These are phyloP conservation scores for Caenorhabditis remanei DNA, from an alignment of 1,140 invertebrate species.

Conservation along the genomic window DNA sequence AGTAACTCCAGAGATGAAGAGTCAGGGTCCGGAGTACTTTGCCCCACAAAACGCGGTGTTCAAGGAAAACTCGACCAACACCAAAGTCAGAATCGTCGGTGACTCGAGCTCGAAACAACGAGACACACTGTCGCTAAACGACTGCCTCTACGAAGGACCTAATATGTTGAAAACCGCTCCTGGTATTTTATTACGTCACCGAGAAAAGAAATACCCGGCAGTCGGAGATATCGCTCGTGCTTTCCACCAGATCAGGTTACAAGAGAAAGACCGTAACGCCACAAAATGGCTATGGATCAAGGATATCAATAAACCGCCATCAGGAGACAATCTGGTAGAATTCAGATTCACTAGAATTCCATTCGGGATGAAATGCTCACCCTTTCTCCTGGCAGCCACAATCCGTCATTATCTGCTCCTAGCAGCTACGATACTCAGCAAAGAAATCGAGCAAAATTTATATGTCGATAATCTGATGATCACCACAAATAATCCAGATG, in stretches of 20 bases:
- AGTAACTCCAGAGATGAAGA: background rate
- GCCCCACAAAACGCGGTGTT: slow-evolving; percentile 79
- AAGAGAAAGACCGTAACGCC: slow-evolving; percentile 61
- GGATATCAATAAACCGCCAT: slow-evolving; percentile 16
- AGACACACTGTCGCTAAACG: slow-evolving; percentile 74
- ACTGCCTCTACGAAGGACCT: slow-evolving; percentile 69
- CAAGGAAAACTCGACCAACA: slow-evolving; percentile 68
- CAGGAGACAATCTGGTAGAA: slow-evolving; percentile 25
- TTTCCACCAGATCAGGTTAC: slow-evolving; percentile 64
- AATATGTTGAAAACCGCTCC: slow-evolving; percentile 44
- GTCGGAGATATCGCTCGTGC: slow-evolving; percentile 64
- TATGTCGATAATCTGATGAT: slow-evolving; percentile 62
- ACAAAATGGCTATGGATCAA: slow-evolving; percentile 67
- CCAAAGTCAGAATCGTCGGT: slow-evolving; percentile 77
- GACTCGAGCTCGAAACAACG: slow-evolving; percentile 74
- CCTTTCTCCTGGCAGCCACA: slow-evolving; percentile 58
- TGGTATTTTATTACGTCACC: slow-evolving; percentile 59
- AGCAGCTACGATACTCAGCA: background rate
- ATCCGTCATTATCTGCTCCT: slow-evolving; percentile 51
- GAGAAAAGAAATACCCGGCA: slow-evolving; percentile 47
- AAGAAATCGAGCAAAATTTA: slow-evolving; percentile 51
- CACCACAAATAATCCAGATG: slow-evolving; percentile 12
- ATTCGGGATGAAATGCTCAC: slow-evolving; percentile 63
- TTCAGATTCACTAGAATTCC: slow-evolving; percentile 61
- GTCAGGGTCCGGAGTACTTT: slow-evolving; percentile 70